Evolutionary conservation across 2,113 vertebrate genomes (phyloP), one percentile per base, ranked within the genome.

Genomic region (Oenanthe melanoleuca): DNA sequence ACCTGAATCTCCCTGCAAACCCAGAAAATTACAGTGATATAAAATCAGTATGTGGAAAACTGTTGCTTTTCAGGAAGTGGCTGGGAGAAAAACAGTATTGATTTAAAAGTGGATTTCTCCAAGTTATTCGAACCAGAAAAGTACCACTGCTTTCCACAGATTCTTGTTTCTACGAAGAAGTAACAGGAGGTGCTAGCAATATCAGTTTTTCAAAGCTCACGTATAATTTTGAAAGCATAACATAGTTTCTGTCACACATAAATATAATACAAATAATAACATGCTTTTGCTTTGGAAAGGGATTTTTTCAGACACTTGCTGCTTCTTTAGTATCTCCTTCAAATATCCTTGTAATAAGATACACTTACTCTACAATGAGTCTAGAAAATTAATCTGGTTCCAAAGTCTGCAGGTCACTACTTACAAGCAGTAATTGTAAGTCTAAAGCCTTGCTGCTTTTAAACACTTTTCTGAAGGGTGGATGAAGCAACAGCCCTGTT

Each of bases 381-480:
- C 86, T 80, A 91, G 89, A 93, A 96, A 94, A 92, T 84, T 16
- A 86, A 55, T 72, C 61, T 80, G 44, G 55, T 53, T 93, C 50
- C 85, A 93, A 83, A 56, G 86, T 71, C 94, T 95, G 82, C 21
- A 21, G 55, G 80, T 96, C 47, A 50, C 66, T 88, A 80, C 34
- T 45, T 74, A 45, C n/a, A 38, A 24, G 71, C 21, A 79, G 38
- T 77, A 52, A 65, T 91, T 88, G 37, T 77, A 89, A 70, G 12
- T 42, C 33, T 72, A 67, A 88, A 85, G 14, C 4, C 45, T 78
- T 79, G 70, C 28, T 52, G 17, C 50, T 29, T 52, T 52, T 18
- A 28, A 75, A 74, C 1, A 1, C 5, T 7, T 50, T 80, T 61
- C n/a, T 84, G 50, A 64, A 38, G 3, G 12, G 11, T 22, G 18